Percentiles rank a stretch among this genome's conserved stretches.
Conservation (phyloP, 2,113 vertebrate species). For the Corvus cornix region DNA sequence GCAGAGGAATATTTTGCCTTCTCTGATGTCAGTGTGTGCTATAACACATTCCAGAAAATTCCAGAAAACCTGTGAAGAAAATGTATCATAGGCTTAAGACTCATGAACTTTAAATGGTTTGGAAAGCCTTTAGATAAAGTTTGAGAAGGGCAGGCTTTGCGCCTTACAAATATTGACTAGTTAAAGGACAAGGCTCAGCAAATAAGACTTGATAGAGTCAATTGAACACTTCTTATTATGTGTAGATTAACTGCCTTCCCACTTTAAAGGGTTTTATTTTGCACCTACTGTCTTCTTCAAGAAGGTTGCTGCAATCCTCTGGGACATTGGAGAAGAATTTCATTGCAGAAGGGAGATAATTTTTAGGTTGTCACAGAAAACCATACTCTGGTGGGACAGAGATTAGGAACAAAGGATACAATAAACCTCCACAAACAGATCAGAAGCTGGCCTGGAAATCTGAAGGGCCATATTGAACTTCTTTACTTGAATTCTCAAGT, state of each 20-base stretch:
- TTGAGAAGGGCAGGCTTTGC: not conserved
- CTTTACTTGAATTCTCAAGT: not conserved
- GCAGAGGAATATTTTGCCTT: not conserved
- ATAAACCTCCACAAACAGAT: not conserved
- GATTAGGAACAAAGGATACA: not conserved
- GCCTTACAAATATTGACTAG: conserved; percentile 34
- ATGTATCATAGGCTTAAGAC: not conserved
- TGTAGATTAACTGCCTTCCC: not conserved
- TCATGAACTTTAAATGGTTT: not conserved
- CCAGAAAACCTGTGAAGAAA: not conserved
- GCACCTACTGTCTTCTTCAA: not conserved
- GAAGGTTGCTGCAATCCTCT: not conserved
- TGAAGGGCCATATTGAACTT: not conserved
- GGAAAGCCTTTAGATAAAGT: not conserved
- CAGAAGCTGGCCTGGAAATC: not conserved
- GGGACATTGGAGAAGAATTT: not conserved
- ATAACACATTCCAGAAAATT: not conserved
- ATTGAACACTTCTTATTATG: not conserved
- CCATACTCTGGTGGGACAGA: not conserved
- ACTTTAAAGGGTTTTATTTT: not conserved
- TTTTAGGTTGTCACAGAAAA: not conserved
- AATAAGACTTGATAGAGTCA: conserved; percentile 2
- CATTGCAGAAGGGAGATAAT: not conserved
- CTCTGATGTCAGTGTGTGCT: not conserved
- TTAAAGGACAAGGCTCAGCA: conserved; percentile 14